A percentile compares a stretch with the other conserved stretches of the same genome.
Evolutionary conservation across 2,113 vertebrate species (phyloP).

Genomic region (Thunnus thynnus): DNA sequence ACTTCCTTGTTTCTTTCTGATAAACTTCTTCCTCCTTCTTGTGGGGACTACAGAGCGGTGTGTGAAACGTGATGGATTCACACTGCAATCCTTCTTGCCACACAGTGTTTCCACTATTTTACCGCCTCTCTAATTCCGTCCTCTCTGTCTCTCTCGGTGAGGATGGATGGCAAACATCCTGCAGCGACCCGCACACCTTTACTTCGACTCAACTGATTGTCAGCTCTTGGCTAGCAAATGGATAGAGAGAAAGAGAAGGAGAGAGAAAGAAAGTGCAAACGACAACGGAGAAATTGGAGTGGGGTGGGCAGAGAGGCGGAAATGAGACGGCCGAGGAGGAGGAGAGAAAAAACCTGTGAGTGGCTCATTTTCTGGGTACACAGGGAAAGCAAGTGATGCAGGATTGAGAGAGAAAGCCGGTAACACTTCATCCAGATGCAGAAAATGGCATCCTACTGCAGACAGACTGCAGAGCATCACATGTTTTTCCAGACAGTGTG

Average conservation of each 20-base stretch:
- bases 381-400: conserved; percentile 30
- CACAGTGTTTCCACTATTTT: conserved; percentile 40
- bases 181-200: conserved; percentile 43
- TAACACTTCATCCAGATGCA: conserved; percentile 27
- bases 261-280: neutral
- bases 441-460: conserved; percentile 46
- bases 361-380: conserved; percentile 21
- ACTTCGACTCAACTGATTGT: conserved; percentile 39
- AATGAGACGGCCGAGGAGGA: conserved; percentile 9
- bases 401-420: conserved; percentile 21
- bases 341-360: conserved; percentile 7
- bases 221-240: conserved; percentile 36
- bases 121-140: conserved; percentile 43
- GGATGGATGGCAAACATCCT: conserved; percentile 52
- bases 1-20: conserved; percentile 32
- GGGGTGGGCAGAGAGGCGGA: conserved; percentile 27
- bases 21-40: conserved; percentile 11
- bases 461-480: conserved; percentile 4
- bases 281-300: conserved; percentile 37
- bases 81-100: conserved; percentile 58
- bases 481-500: conserved; percentile 3
- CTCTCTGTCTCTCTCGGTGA: conserved; percentile 21
- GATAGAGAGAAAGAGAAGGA: neutral
- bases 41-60: neutral
- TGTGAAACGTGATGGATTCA: conserved; percentile 51